These are phyloP conservation scores for human (Homo sapiens) DNA, from an alignment of 2,113 vertebrate genomes.

Conservation along the genomic window DNA sequence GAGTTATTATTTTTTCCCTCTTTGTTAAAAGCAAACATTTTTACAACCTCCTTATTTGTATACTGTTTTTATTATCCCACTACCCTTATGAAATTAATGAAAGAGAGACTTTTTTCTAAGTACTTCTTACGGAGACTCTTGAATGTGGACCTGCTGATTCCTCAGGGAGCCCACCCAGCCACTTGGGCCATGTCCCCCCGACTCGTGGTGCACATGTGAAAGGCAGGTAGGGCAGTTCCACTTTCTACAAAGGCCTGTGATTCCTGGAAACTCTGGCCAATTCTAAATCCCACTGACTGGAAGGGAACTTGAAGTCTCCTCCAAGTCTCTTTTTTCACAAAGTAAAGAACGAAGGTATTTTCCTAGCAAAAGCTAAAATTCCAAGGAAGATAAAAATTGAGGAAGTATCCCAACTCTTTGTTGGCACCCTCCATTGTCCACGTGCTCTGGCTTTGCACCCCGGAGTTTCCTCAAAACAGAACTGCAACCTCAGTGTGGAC, in stretches of 20 bases:
- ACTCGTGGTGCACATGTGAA: too few relatives aligned
- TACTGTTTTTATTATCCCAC: background rate
- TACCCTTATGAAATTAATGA: background rate
- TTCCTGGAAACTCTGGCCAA: background rate
- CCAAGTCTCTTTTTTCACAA: background rate
- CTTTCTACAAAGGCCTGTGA: background rate
- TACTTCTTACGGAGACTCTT: background rate
- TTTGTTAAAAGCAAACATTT: background rate
- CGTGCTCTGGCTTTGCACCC: background rate
- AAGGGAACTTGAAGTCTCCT: background rate
- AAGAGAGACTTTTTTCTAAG: background rate
- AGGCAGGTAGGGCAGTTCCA: background rate
- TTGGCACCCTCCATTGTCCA: background rate
- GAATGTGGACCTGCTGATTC: background rate
- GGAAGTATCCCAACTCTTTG: slow-evolving; percentile 52
- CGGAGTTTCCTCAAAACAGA: slow-evolving; percentile 39
- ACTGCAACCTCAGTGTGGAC: background rate
- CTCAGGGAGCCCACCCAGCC: background rate
- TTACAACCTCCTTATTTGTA: background rate
- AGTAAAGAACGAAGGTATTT: background rate
- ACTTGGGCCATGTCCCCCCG: background rate
- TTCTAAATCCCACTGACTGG: background rate
- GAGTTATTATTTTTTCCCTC: background rate
- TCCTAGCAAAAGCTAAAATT: slow-evolving; percentile 62
- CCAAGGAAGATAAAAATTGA: slow-evolving; percentile 67